Evolutionary conservation across 2,888 invertebrate genomes (phyloP).

Genomic region (Ecliptopera silaceata): DNA sequence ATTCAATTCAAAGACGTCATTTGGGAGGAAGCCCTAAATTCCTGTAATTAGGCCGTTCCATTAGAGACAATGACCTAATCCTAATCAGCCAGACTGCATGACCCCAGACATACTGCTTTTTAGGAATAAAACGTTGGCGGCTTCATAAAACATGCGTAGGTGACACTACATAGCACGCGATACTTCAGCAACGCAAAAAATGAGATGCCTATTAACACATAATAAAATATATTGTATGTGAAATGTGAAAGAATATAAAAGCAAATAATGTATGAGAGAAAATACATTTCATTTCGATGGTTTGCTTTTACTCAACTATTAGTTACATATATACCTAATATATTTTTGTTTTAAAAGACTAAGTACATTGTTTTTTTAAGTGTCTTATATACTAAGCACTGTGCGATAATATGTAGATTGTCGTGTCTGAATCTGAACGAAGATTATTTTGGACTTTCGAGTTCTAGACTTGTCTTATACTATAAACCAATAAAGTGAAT

Average conservation of each 20-base stretch:
- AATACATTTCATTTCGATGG: too few species aligned
- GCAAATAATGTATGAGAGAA: too few species aligned
- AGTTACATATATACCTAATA: too few species aligned
- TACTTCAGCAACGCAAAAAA: neutral
- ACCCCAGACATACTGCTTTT: constrained; percentile 9
- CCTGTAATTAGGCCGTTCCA: constrained; percentile 7
- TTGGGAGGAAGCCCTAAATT: constrained; percentile 9
- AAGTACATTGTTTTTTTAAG: too few species aligned
- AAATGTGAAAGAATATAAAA: too few species aligned
- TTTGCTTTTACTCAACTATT: too few species aligned
- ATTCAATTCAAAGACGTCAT: neutral
- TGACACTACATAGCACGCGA: neutral
- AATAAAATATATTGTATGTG: too few species aligned
- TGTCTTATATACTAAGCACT: too few species aligned
- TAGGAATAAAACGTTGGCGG: constrained; percentile 13
- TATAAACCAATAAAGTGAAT: neutral
- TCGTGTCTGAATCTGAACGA: neutral
- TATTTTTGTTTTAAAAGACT: too few species aligned
- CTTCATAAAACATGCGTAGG: neutral
- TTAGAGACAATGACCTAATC: constrained; percentile 12
- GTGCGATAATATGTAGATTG: neutral
- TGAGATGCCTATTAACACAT: too few species aligned
- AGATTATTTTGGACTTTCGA: too few species aligned
- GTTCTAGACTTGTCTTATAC: neutral
- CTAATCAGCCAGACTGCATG: constrained; percentile 17